Base-by-base conservation (phyloP, 1,140 invertebrate species). In the Lordiphosa clarofinis region DNA sequence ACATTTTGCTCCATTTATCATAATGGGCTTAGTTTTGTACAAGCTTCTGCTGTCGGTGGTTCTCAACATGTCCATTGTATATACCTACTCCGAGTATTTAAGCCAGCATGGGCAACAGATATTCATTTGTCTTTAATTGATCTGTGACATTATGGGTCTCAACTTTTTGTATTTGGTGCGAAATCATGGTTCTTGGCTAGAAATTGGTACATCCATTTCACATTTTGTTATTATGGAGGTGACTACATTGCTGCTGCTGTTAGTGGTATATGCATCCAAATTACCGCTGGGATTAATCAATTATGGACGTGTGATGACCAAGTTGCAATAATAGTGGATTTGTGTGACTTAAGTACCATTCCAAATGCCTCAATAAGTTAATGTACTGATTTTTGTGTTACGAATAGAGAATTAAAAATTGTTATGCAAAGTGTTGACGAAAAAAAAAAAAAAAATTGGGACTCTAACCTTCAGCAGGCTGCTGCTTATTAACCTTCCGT, bases 151-250 rank as follows among this genome's bases (percentile, higher is more conserved):
- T 21, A 96, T 98, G 95, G 94, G 94, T 1, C 89, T 97, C 65
- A 93, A 95, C 78, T 95, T 97, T 76, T 93, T 97, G 63, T 96
- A 94, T 88, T 89, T 93, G 71, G 94, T 98, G 0, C 93, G 91
- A 57, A 97, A 97, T 82, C 90, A 92, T 62, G 98, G 98, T 10
- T 98, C 96, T 69, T 99, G 98, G 98, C 89, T 98, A 39, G 96
- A 99, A 55, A 99, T 99, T 70, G 98, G 98, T 9, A 93, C 91
- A 11, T 93, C 92, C 38, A 91, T 93, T 79, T 93, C 92, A 36
- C 92, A 92, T 86, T 93, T 92, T 87, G 91, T 93, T 46, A 93
- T 93, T 28, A 92, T 92, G 86, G 91, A 93, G 89, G 87, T 82
- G 8, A 88, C 87, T 4, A 88, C 87, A 4, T 28, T 89, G 11